Conservation (phyloP, 1,140 invertebrate species). For the Cyphomyrmex costatus region DNA sequence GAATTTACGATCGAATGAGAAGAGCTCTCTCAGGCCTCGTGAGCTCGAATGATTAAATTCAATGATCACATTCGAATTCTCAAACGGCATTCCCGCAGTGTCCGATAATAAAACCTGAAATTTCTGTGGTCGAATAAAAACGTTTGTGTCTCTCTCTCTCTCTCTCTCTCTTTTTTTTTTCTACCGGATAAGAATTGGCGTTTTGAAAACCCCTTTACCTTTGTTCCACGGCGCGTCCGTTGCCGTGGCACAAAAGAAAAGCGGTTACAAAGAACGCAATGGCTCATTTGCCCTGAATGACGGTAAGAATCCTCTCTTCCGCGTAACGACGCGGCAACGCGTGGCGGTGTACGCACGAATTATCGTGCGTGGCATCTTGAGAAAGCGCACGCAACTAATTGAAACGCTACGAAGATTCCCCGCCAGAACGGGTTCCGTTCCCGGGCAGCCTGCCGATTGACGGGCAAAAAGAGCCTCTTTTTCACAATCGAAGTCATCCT, state of each 20-base stretch:
- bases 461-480: neutral
- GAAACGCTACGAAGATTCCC: slow-evolving; percentile 56
- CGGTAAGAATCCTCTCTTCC: slow-evolving; percentile 66
- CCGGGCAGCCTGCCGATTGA: slow-evolving; percentile 31
- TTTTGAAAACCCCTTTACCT: slow-evolving; percentile 73
- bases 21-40: slow-evolving; percentile 40
- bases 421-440: slow-evolving; percentile 43
- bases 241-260: slow-evolving; percentile 61
- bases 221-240: slow-evolving; percentile 51
- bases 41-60: slow-evolving; percentile 26
- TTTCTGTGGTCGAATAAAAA: slow-evolving; percentile 70
- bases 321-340: slow-evolving; percentile 61
- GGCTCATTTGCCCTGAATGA: slow-evolving; percentile 72
- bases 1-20: neutral
- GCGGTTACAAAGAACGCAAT: slow-evolving; percentile 71
- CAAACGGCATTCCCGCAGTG: slow-evolving; percentile 27
- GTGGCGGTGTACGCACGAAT: slow-evolving; percentile 47
- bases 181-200: slow-evolving; percentile 55
- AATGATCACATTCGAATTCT: slow-evolving; percentile 28
- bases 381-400: slow-evolving; percentile 62
- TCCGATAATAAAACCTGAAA: slow-evolving; percentile 55
- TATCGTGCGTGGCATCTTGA: slow-evolving; percentile 57
- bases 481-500: slow-evolving; percentile 32
- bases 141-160: neutral
- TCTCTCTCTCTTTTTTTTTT: too few relatives aligned